Percentiles rank a stretch among this genome's conserved stretches.
Evolutionary conservation across 2,888 invertebrate species (phyloP).

Genomic region (Hemaris fuciformis): DNA sequence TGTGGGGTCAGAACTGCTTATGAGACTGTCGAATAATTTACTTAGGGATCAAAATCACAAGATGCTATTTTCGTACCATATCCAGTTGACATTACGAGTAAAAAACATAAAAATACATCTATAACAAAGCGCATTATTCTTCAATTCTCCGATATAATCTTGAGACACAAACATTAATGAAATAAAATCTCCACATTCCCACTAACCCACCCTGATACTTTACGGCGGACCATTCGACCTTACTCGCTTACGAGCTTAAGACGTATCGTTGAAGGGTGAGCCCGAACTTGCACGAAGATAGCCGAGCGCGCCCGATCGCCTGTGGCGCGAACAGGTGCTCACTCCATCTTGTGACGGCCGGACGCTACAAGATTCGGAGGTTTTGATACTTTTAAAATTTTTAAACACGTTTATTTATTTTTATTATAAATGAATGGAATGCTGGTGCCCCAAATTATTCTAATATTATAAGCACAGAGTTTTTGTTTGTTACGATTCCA

Average conservation of each 20-base stretch:
- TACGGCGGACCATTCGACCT: slow-evolving; percentile 14
- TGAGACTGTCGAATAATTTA: no score
- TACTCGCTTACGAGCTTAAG: not conserved
- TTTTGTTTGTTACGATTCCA: no score
- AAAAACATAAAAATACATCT: no score
- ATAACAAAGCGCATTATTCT: not conserved
- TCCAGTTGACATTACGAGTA: no score
- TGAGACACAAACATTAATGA: not conserved
- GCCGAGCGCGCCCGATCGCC: slow-evolving; percentile 50
- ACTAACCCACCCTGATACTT: slow-evolving; percentile 21
- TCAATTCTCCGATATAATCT: not conserved
- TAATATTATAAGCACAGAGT: no score
- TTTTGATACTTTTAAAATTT: slow-evolving; percentile 48
- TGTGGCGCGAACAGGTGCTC: slow-evolving; percentile 67
- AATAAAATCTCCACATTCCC: slow-evolving; percentile 22
- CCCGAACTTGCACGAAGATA: slow-evolving; percentile 42
- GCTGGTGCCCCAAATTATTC: no score
- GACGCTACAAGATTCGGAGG: slow-evolving; percentile 38
- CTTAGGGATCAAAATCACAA: no score
- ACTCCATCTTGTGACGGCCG: slow-evolving; percentile 66
- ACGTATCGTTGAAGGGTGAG: slow-evolving; percentile 26
- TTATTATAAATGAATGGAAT: no score
- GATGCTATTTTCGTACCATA: no score
- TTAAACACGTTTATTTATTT: no score
- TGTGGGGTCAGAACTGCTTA: no score